A percentile compares a stretch with the other conserved stretches of the same genome.
Evolutionary conservation across 2,797 vertebrate genomes (phyloP).

Genomic region (Sebastes ruberrimus): DNA sequence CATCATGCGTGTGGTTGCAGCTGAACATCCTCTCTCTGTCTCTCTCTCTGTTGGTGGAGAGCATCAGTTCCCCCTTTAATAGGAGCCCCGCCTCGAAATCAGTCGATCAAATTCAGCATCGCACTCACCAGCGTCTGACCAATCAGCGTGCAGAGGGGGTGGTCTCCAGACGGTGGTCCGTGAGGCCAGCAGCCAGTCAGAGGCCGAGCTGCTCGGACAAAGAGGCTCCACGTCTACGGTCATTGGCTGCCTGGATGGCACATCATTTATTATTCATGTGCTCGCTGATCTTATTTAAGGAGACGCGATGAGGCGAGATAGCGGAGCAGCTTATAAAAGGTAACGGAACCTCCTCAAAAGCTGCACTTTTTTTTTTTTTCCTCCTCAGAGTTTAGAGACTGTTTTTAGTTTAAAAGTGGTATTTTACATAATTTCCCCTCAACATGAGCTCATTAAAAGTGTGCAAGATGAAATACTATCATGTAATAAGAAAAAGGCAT

Average conservation of each 20-base stretch:
- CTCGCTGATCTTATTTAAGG: conserved; percentile 69
- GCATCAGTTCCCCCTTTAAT: conserved; percentile 74
- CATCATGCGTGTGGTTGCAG: neutral
- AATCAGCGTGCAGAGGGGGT: conserved; percentile 71
- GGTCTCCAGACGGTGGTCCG: conserved; percentile 83
- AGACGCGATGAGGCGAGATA: conserved; percentile 59
- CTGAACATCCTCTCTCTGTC: neutral
- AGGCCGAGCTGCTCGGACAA: conserved; percentile 55
- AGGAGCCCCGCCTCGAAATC: conserved; percentile 83
- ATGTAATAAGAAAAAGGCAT: neutral
- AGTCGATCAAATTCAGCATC: conserved; percentile 87
- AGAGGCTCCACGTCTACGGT: conserved; percentile 60
- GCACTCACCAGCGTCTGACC: conserved; percentile 65
- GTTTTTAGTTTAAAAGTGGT: neutral
- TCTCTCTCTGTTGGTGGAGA: neutral
- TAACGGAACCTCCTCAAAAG: neutral
- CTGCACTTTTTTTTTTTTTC: neutral
- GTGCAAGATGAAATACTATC: neutral
- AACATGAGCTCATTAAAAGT: neutral
- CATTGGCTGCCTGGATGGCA: conserved; percentile 52
- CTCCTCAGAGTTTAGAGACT: neutral
- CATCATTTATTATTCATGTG: conserved; percentile 79
- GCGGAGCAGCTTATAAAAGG: conserved; percentile 18
- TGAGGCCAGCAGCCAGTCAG: conserved; percentile 75
- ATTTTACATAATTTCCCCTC: accelerated